Evolutionary conservation across 2,888 invertebrate genomes (phyloP).

Genomic region (Rhabditoides inermis): DNA sequence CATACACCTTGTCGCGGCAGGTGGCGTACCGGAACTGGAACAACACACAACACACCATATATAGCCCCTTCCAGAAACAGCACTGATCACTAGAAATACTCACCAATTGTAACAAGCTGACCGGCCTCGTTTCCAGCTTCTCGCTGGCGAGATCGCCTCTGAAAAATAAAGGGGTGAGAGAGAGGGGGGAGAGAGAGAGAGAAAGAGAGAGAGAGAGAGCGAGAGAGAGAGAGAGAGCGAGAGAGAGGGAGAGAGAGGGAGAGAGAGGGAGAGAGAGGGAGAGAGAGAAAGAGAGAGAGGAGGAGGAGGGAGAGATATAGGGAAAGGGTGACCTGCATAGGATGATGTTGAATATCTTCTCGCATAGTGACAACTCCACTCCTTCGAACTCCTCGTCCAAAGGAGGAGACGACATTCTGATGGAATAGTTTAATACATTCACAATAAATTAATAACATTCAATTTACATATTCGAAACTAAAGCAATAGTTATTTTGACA

Average conservation of each 20-base stretch:
- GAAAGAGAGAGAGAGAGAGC: neutral
- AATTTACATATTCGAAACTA: neutral
- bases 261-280: conserved; percentile 2
- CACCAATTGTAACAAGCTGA: no score
- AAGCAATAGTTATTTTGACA: neutral
- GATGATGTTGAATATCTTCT: no score
- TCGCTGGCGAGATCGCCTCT: no score
- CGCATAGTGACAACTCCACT: no score
- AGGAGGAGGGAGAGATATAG: neutral
- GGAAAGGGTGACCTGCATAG: neutral
- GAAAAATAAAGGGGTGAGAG: neutral
- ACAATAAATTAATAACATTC: neutral
- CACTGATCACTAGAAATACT: no score
- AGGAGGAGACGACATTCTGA: no score
- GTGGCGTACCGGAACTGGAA: conserved; percentile 10
- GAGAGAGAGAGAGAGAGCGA: neutral
- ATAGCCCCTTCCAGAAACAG: no score
- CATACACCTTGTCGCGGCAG: conserved; percentile 2
- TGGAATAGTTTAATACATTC: no score
- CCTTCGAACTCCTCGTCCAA: no score
- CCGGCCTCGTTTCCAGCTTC: no score
- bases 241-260: neutral
- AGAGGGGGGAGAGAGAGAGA: conserved; percentile 1
- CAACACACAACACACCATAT: neutral
- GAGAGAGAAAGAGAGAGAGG: neutral